Evolutionary conservation across 2,888 invertebrate genomes (phyloP), one percentile per base, ranked within the genome.

Genomic region (Schizaphis graminum): DNA sequence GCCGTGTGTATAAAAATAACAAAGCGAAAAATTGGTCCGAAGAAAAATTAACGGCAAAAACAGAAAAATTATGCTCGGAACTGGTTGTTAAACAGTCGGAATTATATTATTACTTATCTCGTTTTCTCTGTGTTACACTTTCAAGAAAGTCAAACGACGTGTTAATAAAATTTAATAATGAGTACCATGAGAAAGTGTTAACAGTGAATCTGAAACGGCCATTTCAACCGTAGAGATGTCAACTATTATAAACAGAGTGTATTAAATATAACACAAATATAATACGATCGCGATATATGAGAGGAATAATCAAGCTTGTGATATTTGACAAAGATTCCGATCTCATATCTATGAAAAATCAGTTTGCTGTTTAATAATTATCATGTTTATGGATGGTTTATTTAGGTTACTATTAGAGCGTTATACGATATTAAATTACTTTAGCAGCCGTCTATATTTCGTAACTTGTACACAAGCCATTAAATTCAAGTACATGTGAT

Each of bases 121-220:
- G 91, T 86, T 91, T 91, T 85, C 85, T 91, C 91, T 89, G 41
- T 21, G 28, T 26, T 56, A 84, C 84, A 53, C n/a, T 86, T 91
- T 86, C 16, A 91, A 84, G 91, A 91, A 91, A 91, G 84, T 91
- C 91, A 91, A 84, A 91, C 53, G 91, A 41, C 53, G 84, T 26
- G 67, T 41, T 44, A 84, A 84, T 84, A 91, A 28, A 84, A 91
- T 56, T 41, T 56, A 91, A 91, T 91, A 56, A 84, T 28, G 44
- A 56, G n/a, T 11, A n/a, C 35, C 56, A 35, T 57, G 91, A 86
- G 91, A 91, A 91, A 91, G 91, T 84, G 84, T 91, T 53, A 35
- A 28, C 84, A 53, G 61, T 47, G 47, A 57, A 88, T 35, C n/a
- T 28, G 87, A 56, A 16, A 26, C 35, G 53, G 77, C 26, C 21